Percentiles rank a stretch among this genome's conserved stretches.
Evolutionary conservation across 2,888 invertebrate genomes (phyloP).

Genomic region (Diarsia dahlii): DNA sequence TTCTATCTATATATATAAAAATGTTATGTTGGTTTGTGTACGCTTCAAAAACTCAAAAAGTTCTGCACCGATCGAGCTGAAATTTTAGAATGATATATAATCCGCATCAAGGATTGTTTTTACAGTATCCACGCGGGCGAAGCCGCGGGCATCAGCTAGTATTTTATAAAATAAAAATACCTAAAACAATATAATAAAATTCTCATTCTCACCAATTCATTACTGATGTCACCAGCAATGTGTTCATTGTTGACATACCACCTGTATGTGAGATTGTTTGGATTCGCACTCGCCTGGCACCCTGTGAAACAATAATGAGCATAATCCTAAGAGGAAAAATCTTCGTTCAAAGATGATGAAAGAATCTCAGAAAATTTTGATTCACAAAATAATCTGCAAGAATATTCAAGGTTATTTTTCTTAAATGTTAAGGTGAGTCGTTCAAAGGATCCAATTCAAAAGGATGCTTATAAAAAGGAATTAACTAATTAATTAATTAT

Average conservation of each 20-base stretch:
- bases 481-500: slow-evolving; percentile 35
- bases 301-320: slow-evolving; percentile 76
- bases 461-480: slow-evolving; percentile 14
- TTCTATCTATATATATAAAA: too few relatives aligned
- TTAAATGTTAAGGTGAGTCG: neutral
- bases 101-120: too few relatives aligned
- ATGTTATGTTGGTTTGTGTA: too few relatives aligned
- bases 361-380: neutral
- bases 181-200: neutral
- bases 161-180: neutral
- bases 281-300: slow-evolving; percentile 97
- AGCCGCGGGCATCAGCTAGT: too few relatives aligned
- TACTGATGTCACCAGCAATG: slow-evolving; percentile 94
- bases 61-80: too few relatives aligned
- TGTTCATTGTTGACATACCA: slow-evolving; percentile 97
- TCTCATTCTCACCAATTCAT: slow-evolving; percentile 92
- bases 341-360: neutral
- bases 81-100: too few relatives aligned
- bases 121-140: too few relatives aligned
- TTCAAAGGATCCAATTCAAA: slow-evolving; percentile 32
- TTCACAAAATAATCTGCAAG: neutral
- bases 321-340: neutral
- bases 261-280: slow-evolving; percentile 95
- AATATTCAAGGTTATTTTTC: slow-evolving; percentile 1
- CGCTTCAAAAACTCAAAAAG: too few relatives aligned